A percentile compares a stretch with the other conserved stretches of the same genome.
Evolutionary conservation across 2,113 vertebrate species (phyloP).

Genomic region (Cyphomyrus plagiostoma): DNA sequence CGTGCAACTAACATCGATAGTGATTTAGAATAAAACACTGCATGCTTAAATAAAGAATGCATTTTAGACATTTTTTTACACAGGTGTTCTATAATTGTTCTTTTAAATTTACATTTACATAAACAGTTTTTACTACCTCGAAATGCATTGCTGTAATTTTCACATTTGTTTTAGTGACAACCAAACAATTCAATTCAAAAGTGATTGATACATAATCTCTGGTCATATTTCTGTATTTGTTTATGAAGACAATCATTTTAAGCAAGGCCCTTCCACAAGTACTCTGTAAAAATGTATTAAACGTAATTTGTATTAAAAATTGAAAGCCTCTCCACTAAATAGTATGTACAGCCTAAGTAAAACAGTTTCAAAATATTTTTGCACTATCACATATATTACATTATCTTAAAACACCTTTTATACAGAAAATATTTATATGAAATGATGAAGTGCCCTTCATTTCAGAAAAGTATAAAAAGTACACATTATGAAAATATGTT

Average conservation of each 20-base stretch:
- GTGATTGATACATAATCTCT: slow-evolving; percentile 13
- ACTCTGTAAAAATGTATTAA: slow-evolving; percentile 66
- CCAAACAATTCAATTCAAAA: slow-evolving; percentile 11
- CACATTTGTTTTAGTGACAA: slow-evolving; percentile 15
- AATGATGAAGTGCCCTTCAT: slow-evolving; percentile 58
- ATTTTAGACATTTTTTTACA: slow-evolving; percentile 6
- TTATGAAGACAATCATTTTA: slow-evolving; percentile 39
- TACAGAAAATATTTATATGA: slow-evolving; percentile 76
- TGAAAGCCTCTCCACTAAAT: slow-evolving; percentile 68
- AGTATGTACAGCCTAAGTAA: slow-evolving; percentile 80
- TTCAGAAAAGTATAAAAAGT: slow-evolving; percentile 55
- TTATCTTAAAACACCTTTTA: slow-evolving; percentile 70
- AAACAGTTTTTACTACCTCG: background rate
- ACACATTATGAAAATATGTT: slow-evolving; percentile 61
- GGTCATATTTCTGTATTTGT: slow-evolving; percentile 7
- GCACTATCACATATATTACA: slow-evolving; percentile 80
- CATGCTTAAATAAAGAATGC: background rate
- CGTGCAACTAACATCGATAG: background rate
- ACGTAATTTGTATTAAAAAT: slow-evolving; percentile 58
- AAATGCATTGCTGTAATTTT: background rate
- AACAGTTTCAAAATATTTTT: slow-evolving; percentile 78
- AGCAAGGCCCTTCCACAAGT: slow-evolving; percentile 49
- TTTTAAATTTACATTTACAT: background rate
- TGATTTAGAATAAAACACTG: background rate
- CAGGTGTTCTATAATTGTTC: slow-evolving; percentile 1